phyloP scores from a whole-genome alignment of 1,140 invertebrate genomes.

The Tenebrio molitor region DNA sequence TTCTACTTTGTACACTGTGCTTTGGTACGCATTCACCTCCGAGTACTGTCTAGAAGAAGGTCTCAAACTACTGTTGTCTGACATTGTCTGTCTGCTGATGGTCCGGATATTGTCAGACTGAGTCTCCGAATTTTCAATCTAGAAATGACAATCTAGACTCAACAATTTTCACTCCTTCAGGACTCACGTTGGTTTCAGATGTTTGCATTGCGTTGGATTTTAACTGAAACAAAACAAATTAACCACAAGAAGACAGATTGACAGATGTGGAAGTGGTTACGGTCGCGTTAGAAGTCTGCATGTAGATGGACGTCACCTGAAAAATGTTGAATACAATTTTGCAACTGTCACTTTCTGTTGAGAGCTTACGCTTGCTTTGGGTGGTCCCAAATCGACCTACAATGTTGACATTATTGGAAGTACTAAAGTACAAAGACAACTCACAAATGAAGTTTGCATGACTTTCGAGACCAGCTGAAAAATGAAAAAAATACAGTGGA shows the following conservation, averaged over 20 bases:
- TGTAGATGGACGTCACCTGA: background rate
- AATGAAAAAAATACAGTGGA: background rate
- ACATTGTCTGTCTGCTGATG: too few species aligned
- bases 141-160: background rate
- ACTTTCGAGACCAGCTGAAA: constrained; percentile 5
- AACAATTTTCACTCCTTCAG: background rate
- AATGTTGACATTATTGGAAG: too few species aligned
- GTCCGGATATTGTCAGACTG: too few species aligned
- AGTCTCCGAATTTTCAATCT: too few species aligned
- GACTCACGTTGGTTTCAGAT: background rate
- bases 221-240: background rate
- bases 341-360: too few species aligned
- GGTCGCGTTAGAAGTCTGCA: background rate
- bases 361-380: too few species aligned
- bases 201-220: background rate
- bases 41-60: too few species aligned
- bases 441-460: background rate
- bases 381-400: too few species aligned
- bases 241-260: background rate
- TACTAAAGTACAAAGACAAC: background rate
- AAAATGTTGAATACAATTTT: background rate
- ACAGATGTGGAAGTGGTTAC: background rate
- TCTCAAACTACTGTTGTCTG: background rate
- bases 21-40: too few species aligned
- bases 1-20: background rate